These are phyloP conservation scores for Ophraella communa DNA, from an alignment of 2,888 invertebrate species.

Conservation along the genomic window DNA sequence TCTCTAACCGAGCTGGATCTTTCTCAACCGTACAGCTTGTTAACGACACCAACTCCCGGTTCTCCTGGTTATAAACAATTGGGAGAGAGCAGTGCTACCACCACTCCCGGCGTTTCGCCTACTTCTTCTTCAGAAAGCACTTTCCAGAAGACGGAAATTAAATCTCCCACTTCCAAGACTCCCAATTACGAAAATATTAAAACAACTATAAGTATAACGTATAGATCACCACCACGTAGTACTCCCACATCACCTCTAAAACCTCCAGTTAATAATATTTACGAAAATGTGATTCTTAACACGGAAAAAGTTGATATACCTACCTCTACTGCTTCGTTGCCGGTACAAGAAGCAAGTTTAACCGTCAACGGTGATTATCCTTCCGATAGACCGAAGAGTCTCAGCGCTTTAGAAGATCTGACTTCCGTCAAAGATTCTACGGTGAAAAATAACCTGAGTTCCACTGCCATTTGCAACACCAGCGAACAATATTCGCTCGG, in stretches of 20 bases:
- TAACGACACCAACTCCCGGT: slow-evolving; percentile 54
- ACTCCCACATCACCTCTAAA: slow-evolving; percentile 47
- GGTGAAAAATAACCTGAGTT: slow-evolving; percentile 49
- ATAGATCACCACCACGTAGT: slow-evolving; percentile 68
- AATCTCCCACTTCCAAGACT: slow-evolving; percentile 29
- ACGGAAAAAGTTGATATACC: slow-evolving; percentile 65
- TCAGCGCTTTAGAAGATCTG: slow-evolving; percentile 54
- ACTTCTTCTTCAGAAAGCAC: slow-evolving; percentile 42
- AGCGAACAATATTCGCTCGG: slow-evolving; percentile 48
- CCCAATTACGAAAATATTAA: slow-evolving; percentile 63
- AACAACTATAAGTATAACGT: slow-evolving; percentile 77
- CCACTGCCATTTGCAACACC: slow-evolving; percentile 50
- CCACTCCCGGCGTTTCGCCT: slow-evolving; percentile 53
- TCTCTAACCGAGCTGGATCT: slow-evolving; percentile 55
- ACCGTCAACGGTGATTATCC: slow-evolving; percentile 33
- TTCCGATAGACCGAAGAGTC: slow-evolving; percentile 53
- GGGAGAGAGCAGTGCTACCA: slow-evolving; percentile 53
- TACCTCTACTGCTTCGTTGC: slow-evolving; percentile 64
- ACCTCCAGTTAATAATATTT: slow-evolving; percentile 53
- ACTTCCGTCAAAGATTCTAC: slow-evolving; percentile 41
- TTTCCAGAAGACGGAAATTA: slow-evolving; percentile 37
- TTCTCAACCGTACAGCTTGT: slow-evolving; percentile 46
- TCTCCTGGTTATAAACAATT: slow-evolving; percentile 56
- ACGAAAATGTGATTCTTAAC: slow-evolving; percentile 67
- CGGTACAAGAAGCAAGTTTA: slow-evolving; percentile 65